Conservation (phyloP, 2,797 vertebrate species). For the Knipowitschia caucasica region DNA sequence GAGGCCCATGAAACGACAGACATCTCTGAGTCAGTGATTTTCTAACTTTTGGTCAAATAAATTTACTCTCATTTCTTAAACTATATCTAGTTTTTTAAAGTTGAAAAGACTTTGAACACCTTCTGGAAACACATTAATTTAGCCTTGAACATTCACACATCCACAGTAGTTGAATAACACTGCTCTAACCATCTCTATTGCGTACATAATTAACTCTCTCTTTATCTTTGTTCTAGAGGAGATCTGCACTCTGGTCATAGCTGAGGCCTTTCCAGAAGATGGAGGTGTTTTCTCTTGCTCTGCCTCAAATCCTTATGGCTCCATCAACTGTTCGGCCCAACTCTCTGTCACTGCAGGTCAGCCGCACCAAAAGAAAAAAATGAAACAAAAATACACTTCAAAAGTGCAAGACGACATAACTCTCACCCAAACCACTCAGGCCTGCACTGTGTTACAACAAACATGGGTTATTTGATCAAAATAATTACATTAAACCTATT, state of each 20-base stretch:
- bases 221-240: constrained; percentile 78
- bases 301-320: constrained; percentile 84
- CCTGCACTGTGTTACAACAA: background rate
- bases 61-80: too few relatives aligned
- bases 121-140: too few relatives aligned
- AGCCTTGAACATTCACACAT: too few relatives aligned
- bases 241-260: constrained; percentile 96
- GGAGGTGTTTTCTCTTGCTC: constrained; percentile 89
- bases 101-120: too few relatives aligned
- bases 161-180: too few relatives aligned
- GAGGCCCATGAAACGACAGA: too few relatives aligned
- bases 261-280: constrained; percentile 95
- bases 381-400: background rate
- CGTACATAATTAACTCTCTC: background rate
- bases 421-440: background rate
- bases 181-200: too few relatives aligned
- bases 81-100: too few relatives aligned
- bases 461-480: constrained; percentile 6
- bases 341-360: constrained; percentile 80
- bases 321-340: constrained; percentile 81
- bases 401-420: background rate
- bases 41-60: too few relatives aligned
- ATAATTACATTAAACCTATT: constrained; percentile 3
- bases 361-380: constrained; percentile 1
- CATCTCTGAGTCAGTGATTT: too few relatives aligned